These are phyloP conservation scores for Carposina sasakii DNA, from an alignment of 1,140 invertebrate genomes.

Conservation along the genomic window DNA sequence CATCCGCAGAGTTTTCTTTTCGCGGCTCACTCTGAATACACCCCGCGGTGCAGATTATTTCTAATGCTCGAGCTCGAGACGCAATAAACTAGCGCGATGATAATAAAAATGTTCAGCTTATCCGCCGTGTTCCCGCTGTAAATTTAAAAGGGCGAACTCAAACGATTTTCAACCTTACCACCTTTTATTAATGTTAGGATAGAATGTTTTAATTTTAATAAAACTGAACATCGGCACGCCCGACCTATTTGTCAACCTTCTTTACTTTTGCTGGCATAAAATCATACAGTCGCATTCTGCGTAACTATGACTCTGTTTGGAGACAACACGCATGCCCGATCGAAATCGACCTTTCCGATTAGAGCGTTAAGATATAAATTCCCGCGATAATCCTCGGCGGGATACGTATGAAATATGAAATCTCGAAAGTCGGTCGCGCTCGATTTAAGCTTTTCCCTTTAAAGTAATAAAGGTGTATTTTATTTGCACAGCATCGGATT, in stretches of 20 bases:
- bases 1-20: too few relatives aligned
- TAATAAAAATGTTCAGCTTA: constrained; percentile 64
- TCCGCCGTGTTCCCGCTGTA: constrained; percentile 49
- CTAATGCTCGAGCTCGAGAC: constrained; percentile 52
- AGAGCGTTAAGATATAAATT: constrained; percentile 60
- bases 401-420: constrained; percentile 50
- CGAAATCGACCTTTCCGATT: constrained; percentile 60
- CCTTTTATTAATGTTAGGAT: constrained; percentile 56
- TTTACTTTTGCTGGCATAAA: constrained; percentile 68
- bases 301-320: constrained; percentile 36
- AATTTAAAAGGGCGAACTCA: constrained; percentile 38
- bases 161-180: constrained; percentile 49
- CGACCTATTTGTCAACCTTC: constrained; percentile 69
- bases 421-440: constrained; percentile 42
- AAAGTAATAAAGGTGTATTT: constrained; percentile 71
- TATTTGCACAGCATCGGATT: constrained; percentile 60
- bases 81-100: constrained; percentile 59
- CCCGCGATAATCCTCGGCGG: constrained; percentile 47
- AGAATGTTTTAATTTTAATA: constrained; percentile 70
- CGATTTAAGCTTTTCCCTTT: constrained; percentile 63
- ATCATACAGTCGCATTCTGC: constrained; percentile 61
- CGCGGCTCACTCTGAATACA: constrained; percentile 21
- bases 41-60: constrained; percentile 51
- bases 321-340: constrained; percentile 26
- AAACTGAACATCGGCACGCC: constrained; percentile 65